Percentiles rank a stretch among this genome's conserved stretches.
Conservation (phyloP, 92 coral and sea anemone species). For the Diadumene lineata region DNA sequence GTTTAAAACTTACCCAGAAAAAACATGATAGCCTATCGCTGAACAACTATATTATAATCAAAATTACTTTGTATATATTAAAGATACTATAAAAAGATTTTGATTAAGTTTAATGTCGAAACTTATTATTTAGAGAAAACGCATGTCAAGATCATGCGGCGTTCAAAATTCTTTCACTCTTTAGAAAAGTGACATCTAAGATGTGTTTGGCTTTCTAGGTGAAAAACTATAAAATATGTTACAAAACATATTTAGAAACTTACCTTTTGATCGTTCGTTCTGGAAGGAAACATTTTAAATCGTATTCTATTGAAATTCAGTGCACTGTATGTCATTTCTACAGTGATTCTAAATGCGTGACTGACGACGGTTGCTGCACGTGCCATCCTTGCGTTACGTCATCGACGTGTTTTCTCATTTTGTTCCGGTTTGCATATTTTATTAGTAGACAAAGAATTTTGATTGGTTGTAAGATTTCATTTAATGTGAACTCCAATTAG, state of each 20-base stretch:
- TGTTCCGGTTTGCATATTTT: constrained; percentile 22
- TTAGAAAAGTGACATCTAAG: too few relatives aligned
- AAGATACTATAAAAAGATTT: too few relatives aligned
- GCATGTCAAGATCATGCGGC: neutral
- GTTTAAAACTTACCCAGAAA: too few relatives aligned
- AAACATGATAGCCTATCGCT: too few relatives aligned
- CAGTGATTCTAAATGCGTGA: constrained; percentile 17
- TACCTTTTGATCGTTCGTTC: constrained; percentile 10
- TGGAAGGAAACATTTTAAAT: constrained; percentile 22
- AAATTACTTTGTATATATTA: too few relatives aligned
- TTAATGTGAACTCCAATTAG: neutral
- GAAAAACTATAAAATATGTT: neutral
- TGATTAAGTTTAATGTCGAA: too few relatives aligned
- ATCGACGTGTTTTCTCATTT: neutral
- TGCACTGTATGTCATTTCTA: neutral
- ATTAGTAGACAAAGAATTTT: neutral
- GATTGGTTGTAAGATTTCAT: neutral
- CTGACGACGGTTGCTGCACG: constrained; percentile 24
- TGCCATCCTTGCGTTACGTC: constrained; percentile 30
- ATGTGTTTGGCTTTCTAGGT: too few relatives aligned
- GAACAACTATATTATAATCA: too few relatives aligned
- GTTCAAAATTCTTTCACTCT: too few relatives aligned
- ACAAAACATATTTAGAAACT: neutral
- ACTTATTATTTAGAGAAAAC: too few relatives aligned
- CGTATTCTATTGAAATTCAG: neutral